phyloP scores from a whole-genome alignment of 1,140 invertebrate genomes.

The Zaprionus ghesquierei region DNA sequence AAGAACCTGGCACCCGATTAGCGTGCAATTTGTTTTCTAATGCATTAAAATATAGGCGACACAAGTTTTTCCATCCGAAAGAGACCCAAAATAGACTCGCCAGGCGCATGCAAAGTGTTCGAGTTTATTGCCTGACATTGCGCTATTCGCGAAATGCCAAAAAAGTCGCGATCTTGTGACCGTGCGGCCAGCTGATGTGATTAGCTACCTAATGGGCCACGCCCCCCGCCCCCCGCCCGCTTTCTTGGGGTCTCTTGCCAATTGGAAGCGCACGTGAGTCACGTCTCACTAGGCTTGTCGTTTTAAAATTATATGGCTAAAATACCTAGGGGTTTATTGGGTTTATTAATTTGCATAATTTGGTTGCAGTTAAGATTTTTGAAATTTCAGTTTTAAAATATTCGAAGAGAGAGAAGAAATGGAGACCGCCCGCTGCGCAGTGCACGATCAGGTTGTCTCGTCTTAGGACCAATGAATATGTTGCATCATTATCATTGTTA shows the following conservation, averaged over 20 bases:
- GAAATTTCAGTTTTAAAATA: neutral
- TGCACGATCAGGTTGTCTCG: constrained; percentile 36
- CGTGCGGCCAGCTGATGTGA: constrained; percentile 57
- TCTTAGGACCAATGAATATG: constrained; percentile 55
- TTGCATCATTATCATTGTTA: constrained; percentile 73
- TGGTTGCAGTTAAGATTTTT: constrained; percentile 12
- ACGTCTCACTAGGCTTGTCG: constrained; percentile 32
- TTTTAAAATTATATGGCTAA: constrained; percentile 61
- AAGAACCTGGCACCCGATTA: neutral
- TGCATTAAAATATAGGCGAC: neutral
- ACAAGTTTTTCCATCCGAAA: constrained; percentile 13
- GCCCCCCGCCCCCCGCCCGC: constrained; percentile 25
- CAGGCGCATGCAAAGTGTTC: neutral
- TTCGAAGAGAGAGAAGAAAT: neutral
- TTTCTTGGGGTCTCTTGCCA: constrained; percentile 57
- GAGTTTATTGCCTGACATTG: neutral
- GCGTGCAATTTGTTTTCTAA: neutral
- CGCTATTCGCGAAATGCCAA: constrained; percentile 19
- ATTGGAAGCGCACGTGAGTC: constrained; percentile 53
- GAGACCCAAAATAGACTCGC: constrained; percentile 18
- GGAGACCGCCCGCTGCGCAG: constrained; percentile 54
- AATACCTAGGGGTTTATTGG: constrained; percentile 38
- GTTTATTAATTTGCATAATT: constrained; percentile 77
- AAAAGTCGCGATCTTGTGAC: constrained; percentile 55
- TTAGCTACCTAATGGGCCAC: constrained; percentile 28